These are phyloP conservation scores for Ephialtes manifestator DNA, from an alignment of 2,888 invertebrate species.

Conservation along the genomic window DNA sequence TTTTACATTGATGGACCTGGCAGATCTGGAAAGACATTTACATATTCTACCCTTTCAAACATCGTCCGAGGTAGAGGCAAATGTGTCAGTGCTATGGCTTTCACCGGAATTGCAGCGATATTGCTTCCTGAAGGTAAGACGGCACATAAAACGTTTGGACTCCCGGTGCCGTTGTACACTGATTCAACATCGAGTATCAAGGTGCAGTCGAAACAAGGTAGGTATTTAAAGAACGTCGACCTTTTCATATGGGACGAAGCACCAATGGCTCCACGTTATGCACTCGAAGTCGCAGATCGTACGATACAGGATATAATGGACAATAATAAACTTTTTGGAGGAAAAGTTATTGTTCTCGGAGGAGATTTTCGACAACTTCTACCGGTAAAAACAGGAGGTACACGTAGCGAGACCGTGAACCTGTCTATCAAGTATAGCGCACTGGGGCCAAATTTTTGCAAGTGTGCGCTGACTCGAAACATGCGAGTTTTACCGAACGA, in stretches of 20 bases:
- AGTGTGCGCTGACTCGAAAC: constrained; percentile 68
- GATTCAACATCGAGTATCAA: constrained; percentile 37
- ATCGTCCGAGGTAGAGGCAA: too few species aligned
- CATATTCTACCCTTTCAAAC: constrained; percentile 75
- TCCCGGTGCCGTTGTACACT: too few species aligned
- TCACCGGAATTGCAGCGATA: constrained; percentile 31
- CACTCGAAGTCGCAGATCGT: constrained; percentile 70
- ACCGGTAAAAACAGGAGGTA: constrained; percentile 50
- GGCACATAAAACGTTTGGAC: constrained; percentile 74
- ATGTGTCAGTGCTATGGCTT: too few species aligned
- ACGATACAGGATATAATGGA: constrained; percentile 71
- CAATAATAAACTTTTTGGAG: constrained; percentile 71
- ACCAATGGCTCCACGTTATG: constrained; percentile 71
- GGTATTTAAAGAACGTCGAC: constrained; percentile 50
- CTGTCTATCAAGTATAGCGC: constrained; percentile 45
- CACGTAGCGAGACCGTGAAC: constrained; percentile 44
- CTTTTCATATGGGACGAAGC: constrained; percentile 74
- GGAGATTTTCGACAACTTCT: constrained; percentile 64
- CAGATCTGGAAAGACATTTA: constrained; percentile 59
- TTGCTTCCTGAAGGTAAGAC: constrained; percentile 81
- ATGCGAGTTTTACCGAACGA: constrained; percentile 67
- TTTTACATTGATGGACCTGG: too few species aligned
- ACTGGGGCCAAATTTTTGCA: constrained; percentile 66
- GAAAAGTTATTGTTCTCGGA: constrained; percentile 70
- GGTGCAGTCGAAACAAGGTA: constrained; percentile 47